These are phyloP conservation scores for Cardinalis cardinalis DNA, from an alignment of 2,113 vertebrate genomes.

Conservation along the genomic window DNA sequence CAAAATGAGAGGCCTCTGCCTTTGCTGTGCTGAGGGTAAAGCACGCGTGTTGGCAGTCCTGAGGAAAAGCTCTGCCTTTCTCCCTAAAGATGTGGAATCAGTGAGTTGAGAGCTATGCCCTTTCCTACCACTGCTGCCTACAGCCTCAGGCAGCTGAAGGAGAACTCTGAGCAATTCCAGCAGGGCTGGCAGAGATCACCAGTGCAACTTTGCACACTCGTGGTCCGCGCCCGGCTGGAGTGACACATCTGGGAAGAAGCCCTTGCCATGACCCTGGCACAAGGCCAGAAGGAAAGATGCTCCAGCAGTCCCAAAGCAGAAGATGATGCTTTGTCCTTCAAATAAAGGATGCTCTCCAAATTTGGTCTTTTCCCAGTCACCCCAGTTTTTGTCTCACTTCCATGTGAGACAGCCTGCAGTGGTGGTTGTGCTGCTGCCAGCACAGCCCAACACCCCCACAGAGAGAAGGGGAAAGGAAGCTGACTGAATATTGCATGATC, in stretches of 20 bases:
- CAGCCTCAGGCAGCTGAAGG: background rate
- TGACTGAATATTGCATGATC: slow-evolving; percentile 22
- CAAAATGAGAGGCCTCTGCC: background rate
- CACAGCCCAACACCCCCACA: background rate
- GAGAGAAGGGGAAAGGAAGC: background rate
- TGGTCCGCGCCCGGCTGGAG: accelerated
- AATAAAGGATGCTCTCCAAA: slow-evolving; percentile 7
- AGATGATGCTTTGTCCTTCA: background rate
- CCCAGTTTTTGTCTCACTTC: slow-evolving; percentile 8
- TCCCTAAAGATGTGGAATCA: background rate
- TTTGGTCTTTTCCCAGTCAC: background rate
- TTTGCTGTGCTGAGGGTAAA: background rate
- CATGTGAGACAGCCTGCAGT: background rate
- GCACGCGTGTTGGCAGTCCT: accelerated
- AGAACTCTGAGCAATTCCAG: background rate
- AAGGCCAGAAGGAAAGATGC: background rate
- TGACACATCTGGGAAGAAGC: background rate
- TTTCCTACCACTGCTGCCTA: background rate
- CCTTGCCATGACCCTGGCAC: background rate
- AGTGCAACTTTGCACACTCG: accelerated
- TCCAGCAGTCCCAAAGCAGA: background rate
- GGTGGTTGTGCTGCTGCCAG: background rate
- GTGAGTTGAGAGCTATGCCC: background rate
- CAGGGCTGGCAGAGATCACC: background rate
- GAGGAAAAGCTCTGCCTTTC: background rate